Evolutionary conservation across 92 coral and sea anemone genomes (phyloP), one percentile per base, ranked within the genome.

Genomic region (Porites cylindrica): DNA sequence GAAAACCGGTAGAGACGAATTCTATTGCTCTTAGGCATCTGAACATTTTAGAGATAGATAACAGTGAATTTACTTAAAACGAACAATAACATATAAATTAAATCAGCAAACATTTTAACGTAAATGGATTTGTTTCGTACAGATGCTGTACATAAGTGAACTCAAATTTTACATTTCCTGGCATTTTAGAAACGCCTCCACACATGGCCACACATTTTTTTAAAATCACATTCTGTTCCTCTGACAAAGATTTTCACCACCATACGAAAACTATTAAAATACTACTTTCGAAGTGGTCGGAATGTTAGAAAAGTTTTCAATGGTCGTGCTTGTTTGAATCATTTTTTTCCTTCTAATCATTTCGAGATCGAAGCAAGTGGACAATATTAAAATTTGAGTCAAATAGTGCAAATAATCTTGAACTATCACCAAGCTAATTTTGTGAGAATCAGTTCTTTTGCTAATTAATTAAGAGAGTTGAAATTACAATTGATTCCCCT

Each of bases 1-100:
- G 9, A 78, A n/a, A 21, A 64, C n/a, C 72, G 19, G 7, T 79
- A 21, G 19, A 43, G 14, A 54, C 62, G 7, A 17, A 11, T 18
- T 16, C 54, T 79, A 53, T 69, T 6, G 56, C 66, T 67, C 67
- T 67, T 8, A 21, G 75, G 56, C 67, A 52, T 56, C 85, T 24
- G 26, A 69, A 81, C 51, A n/a, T 53, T 70, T 68, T 56, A 18
- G 54, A 54, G 62, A 20, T 50, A 53, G 76, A 81, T 68, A 69
- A 81, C 76, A 69, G 21, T 43, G 53, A 81, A 70, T 69, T 70
- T 71, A 64, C 83, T 79, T 79, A 63, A 56, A 60, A 32, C 53
- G 85, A 81, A 82, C 85, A 70, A 82, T 58, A 82, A 70, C 56
- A 70, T 54, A 17, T 71, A 82, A 82, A 82, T 82, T 82, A 68